These are phyloP conservation scores for Pelodytes ibericus DNA, from an alignment of 2,797 vertebrate genomes.

Conservation along the genomic window DNA sequence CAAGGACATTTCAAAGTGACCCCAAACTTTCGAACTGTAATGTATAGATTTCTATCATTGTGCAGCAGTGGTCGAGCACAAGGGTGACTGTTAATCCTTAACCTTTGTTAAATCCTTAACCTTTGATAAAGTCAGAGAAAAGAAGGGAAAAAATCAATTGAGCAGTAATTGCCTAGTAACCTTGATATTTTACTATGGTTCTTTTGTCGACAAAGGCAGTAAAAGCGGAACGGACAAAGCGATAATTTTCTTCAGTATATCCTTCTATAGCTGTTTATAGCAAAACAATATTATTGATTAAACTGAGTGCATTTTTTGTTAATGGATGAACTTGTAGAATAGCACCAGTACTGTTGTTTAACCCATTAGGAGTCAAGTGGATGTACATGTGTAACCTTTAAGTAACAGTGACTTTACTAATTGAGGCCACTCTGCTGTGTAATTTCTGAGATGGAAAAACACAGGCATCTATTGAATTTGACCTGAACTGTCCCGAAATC, in stretches of 20 bases:
- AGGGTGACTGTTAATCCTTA: slow-evolving; percentile 28
- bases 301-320: slow-evolving; percentile 16
- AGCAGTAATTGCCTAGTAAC: slow-evolving; percentile 24
- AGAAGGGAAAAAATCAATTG: slow-evolving; percentile 45
- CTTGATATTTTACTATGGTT: slow-evolving; percentile 33
- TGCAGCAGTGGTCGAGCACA: not conserved
- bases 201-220: slow-evolving; percentile 47
- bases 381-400: too few species aligned
- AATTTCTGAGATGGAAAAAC: too few species aligned
- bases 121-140: slow-evolving; percentile 40
- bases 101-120: slow-evolving; percentile 46
- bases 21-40: too few species aligned
- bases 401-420: too few species aligned
- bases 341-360: not conserved
- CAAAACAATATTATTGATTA: slow-evolving; percentile 16
- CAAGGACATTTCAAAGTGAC: too few species aligned
- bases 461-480: too few species aligned
- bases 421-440: too few species aligned
- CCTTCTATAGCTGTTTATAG: slow-evolving; percentile 16
- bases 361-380: not conserved
- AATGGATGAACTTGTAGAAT: slow-evolving; percentile 12
- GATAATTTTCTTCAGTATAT: slow-evolving; percentile 15
- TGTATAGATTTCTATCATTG: not conserved
- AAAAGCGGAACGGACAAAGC: slow-evolving; percentile 7
- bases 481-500: too few species aligned